Evolutionary conservation across 2,888 invertebrate species (phyloP), one percentile per base, ranked within the genome.

Genomic region (Phyto melanocephala): DNA sequence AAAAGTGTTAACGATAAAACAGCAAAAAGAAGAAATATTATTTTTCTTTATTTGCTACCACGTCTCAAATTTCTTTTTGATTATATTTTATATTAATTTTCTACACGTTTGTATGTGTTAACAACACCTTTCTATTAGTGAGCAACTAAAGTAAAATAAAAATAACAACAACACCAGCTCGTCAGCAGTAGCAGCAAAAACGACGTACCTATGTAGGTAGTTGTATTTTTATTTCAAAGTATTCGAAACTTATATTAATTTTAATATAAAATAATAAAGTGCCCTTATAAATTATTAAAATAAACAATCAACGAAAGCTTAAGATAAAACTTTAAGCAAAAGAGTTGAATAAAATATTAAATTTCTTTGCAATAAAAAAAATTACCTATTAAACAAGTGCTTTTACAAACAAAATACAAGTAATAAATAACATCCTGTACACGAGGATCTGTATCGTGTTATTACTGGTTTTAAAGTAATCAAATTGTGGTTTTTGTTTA

Each of bases 381-480:
- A 17, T 22, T 35, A 17, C n/a, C 10, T 65, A 62, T 58, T 47
- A 60, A 54, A 62, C 70, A 79, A 79, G 75, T 76, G 65, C 45
- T 60, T 67, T 67, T 62, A 28, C 33, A 17, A 52, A 24, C 40
- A 54, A 63, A 58, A 40, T 45, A 37, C 22, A 3, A 15, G 37
- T 28, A 37, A 35, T 33, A 24, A 45, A 63, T 1, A 50, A 83
- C 40, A 89, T 88, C 88, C 88, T 88, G 84, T 83, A 85, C 89
- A 86, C 89, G 88, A 89, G 88, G 88, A 89, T 88, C 87, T 83
- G 86, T 88, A 89, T 89, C 90, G 90, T 84, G 88, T 86, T 81
- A 37, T 54, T 68, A n/a, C n/a, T n/a, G n/a, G n/a, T n/a, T n/a
- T n/a, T n/a, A n/a, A n/a, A n/a, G n/a, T 54, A 10, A 60, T 28